phyloP scores from a whole-genome alignment of 2,113 vertebrate species.

The Suncus etruscus region DNA sequence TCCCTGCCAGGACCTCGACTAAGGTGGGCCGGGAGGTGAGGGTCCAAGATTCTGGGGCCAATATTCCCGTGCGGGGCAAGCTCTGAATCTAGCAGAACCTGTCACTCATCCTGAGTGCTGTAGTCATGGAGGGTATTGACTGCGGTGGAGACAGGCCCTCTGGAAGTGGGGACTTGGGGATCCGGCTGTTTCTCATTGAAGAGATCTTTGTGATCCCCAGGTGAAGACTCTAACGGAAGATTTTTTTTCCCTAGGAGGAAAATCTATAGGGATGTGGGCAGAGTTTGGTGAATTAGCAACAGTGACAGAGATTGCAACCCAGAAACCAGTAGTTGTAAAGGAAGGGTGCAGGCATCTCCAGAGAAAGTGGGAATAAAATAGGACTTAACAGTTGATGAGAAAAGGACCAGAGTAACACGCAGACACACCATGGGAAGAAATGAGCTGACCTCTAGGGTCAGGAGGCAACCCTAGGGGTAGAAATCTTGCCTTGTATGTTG shows the following conservation, averaged over 20 bases:
- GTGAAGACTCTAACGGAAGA: background rate
- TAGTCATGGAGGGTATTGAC: background rate
- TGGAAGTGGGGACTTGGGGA: background rate
- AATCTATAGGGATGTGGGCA: background rate
- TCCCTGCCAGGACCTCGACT: background rate
- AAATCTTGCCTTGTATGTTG: no score
- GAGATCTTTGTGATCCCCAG: slow-evolving; percentile 21
- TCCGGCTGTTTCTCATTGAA: background rate
- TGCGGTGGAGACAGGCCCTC: background rate
- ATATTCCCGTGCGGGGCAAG: background rate
- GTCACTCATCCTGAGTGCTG: background rate
- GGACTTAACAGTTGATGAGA: background rate
- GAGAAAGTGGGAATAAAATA: background rate
- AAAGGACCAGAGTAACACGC: background rate
- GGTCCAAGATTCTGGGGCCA: background rate
- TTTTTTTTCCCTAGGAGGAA: no score
- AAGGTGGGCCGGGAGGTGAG: background rate
- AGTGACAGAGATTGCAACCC: background rate
- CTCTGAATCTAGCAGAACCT: background rate
- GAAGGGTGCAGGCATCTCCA: background rate
- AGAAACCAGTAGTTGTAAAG: background rate
- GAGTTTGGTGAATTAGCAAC: background rate
- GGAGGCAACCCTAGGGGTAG: no score
- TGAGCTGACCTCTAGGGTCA: background rate
- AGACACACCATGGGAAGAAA: background rate